These are phyloP conservation scores for Condylura cristata DNA, from an alignment of 2,113 vertebrate species.

Conservation along the genomic window DNA sequence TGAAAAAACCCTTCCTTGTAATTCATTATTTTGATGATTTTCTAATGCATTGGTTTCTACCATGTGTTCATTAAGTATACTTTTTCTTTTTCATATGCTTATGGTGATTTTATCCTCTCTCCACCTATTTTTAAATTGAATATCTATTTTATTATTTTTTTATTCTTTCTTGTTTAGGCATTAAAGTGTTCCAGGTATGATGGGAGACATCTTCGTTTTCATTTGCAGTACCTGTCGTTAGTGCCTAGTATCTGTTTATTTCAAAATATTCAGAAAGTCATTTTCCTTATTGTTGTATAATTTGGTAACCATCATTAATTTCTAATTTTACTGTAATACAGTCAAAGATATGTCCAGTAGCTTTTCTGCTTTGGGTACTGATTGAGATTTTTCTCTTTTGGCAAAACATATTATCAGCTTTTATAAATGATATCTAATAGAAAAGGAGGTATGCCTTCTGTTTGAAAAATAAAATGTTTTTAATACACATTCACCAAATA, in stretches of 20 bases:
- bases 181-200: neutral
- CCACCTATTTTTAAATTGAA: neutral
- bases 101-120: neutral
- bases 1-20: neutral
- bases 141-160: constrained; percentile 26
- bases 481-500: neutral
- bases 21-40: constrained; percentile 39
- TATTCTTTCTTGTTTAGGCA: constrained; percentile 13
- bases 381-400: constrained; percentile 19
- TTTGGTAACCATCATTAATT: constrained; percentile 14
- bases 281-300: neutral
- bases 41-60: constrained; percentile 2
- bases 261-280: neutral
- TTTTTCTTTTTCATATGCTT: neutral
- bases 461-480: constrained; percentile 11
- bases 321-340: neutral
- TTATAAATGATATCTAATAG: neutral
- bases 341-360: neutral
- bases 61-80: neutral
- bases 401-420: neutral
- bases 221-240: neutral
- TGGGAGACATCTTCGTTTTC: neutral
- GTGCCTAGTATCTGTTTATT: neutral
- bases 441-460: neutral
- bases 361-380: constrained; percentile 21